Evolutionary conservation across 1,140 invertebrate genomes (phyloP).

Genomic region (Atta texana): DNA sequence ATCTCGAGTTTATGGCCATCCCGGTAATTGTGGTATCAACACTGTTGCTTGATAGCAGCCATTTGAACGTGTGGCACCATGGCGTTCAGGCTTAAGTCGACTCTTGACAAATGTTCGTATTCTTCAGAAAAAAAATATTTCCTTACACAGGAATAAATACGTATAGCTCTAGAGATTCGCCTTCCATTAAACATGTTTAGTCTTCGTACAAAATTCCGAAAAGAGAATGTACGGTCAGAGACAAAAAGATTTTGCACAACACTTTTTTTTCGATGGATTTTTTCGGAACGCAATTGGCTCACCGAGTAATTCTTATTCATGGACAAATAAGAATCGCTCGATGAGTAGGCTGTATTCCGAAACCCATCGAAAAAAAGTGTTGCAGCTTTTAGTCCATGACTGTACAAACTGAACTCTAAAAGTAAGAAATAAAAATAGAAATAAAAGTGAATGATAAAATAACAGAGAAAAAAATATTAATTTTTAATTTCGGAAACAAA

Average conservation of each 20-base stretch:
- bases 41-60: slow-evolving; percentile 69
- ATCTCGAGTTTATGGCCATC: slow-evolving; percentile 75
- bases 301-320: too few relatives aligned
- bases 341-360: too few relatives aligned
- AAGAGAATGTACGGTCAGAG: not conserved
- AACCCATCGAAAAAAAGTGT: too few relatives aligned
- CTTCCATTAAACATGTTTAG: not conserved
- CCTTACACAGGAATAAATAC: not conserved
- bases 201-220: not conserved
- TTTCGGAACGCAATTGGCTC: too few relatives aligned
- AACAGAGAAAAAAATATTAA: not conserved
- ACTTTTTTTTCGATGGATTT: too few relatives aligned
- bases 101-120: slow-evolving; percentile 17
- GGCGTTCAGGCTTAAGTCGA: slow-evolving; percentile 47
- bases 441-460: not conserved
- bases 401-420: not conserved
- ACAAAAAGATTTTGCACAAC: too few relatives aligned
- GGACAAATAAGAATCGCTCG: too few relatives aligned
- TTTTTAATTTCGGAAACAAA: not conserved
- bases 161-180: not conserved
- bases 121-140: slow-evolving; percentile 17
- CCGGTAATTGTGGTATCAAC: slow-evolving; percentile 76
- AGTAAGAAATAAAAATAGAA: not conserved
- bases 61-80: slow-evolving; percentile 66
- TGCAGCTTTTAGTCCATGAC: too few relatives aligned